phyloP scores from a whole-genome alignment of 2,797 vertebrate species.

The Phoeniculus purpureus region DNA sequence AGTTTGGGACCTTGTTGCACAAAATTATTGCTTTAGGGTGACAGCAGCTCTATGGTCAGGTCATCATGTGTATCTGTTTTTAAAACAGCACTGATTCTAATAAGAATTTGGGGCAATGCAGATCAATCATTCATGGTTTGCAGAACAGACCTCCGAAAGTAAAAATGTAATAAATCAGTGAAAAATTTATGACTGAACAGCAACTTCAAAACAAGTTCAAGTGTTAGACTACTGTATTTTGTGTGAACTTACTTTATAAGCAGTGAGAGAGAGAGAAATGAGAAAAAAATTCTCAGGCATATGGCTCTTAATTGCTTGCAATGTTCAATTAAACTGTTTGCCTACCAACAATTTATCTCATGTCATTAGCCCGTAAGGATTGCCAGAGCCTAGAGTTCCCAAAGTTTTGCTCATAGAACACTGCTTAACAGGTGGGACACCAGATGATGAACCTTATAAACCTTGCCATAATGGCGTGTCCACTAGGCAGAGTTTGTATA shows the following conservation, averaged over 20 bases:
- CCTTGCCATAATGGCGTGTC: accelerated
- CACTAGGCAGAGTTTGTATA: background rate
- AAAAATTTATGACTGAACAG: background rate
- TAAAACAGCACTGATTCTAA: background rate
- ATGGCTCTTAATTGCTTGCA: background rate
- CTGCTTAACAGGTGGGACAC: background rate
- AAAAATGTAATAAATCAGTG: background rate
- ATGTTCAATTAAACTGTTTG: background rate
- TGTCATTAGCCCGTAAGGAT: background rate
- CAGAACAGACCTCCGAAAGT: background rate
- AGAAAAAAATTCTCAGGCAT: background rate
- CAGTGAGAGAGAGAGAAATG: background rate
- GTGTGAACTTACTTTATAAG: background rate
- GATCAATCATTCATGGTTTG: background rate
- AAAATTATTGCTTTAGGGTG: background rate
- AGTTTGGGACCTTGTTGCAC: background rate
- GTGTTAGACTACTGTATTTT: background rate
- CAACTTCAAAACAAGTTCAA: background rate
- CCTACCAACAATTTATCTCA: background rate
- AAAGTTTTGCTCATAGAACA: background rate
- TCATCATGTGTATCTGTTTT: background rate
- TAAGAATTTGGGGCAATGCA: background rate
- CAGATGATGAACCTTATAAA: background rate
- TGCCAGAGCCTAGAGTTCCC: background rate
- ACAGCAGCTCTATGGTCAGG: background rate